Evolutionary conservation across 2,888 invertebrate species (phyloP).

Genomic region (Nowickia ferox): DNA sequence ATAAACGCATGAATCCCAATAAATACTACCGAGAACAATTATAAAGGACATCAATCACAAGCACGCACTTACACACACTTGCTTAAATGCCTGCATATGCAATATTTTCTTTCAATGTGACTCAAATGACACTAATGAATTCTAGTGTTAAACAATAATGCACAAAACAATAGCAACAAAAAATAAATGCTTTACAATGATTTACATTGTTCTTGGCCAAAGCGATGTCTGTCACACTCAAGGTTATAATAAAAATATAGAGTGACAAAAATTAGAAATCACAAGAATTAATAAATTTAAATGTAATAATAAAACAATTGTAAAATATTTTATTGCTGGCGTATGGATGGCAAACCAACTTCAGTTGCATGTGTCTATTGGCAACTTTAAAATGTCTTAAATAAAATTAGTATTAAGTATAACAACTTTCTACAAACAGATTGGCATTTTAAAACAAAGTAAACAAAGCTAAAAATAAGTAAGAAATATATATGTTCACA

Average conservation of each 20-base stretch:
- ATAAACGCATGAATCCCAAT: constrained; percentile 12
- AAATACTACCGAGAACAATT: neutral
- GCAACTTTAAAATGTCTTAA: no score
- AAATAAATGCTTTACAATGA: neutral
- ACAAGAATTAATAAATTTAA: neutral
- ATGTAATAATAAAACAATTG: no score
- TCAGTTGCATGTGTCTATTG: no score
- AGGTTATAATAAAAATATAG: no score
- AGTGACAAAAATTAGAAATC: neutral
- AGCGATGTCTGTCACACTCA: neutral
- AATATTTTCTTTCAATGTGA: neutral
- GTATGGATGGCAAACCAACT: no score
- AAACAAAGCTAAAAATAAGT: no score
- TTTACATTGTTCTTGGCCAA: neutral
- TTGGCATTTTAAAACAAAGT: no score
- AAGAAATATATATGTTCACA: no score
- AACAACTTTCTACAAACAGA: no score
- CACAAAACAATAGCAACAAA: neutral
- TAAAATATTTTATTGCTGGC: no score
- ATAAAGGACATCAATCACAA: constrained; percentile 32
- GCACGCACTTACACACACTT: neutral
- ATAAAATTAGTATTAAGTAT: no score
- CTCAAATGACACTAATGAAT: constrained; percentile 31
- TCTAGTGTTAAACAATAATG: neutral
- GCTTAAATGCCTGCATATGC: constrained; percentile 8